Evolutionary conservation across 2,797 vertebrate genomes (phyloP).

Genomic region (Protosalanx chinensis): DNA sequence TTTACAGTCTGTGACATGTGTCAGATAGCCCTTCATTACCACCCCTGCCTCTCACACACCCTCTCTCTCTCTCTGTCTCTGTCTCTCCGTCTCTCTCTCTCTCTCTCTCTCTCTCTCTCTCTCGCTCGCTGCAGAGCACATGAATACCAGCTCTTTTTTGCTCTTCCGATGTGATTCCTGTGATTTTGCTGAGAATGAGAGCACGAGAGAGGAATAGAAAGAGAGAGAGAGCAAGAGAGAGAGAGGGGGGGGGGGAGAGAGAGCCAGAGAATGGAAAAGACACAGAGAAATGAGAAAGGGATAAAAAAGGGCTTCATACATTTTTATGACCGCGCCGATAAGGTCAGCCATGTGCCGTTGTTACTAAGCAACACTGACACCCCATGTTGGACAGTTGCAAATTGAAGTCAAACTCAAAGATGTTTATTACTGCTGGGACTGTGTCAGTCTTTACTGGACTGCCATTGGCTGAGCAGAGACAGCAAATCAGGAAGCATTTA

Average conservation of each 20-base stretch:
- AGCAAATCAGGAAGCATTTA: conserved; percentile 4
- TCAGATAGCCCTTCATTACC: conserved; percentile 62
- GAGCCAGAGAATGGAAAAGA: neutral
- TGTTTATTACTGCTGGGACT: conserved; percentile 54
- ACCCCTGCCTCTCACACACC: conserved; percentile 34
- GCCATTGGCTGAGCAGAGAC: conserved; percentile 12
- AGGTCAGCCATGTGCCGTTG: conserved; percentile 76
- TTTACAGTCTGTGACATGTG: conserved; percentile 55
- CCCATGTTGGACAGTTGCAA: conserved; percentile 67
- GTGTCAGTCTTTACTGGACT: conserved; percentile 19
- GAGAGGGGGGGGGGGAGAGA: conserved; percentile 6
- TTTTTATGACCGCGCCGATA: conserved; percentile 76
- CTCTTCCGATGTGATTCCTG: neutral
- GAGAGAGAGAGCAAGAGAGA: conserved; percentile 2
- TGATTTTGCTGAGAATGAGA: conserved; percentile 21
- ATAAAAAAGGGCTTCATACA: conserved; percentile 76
- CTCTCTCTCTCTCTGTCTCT: neutral
- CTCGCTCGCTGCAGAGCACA: neutral
- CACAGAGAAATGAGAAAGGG: conserved; percentile 51
- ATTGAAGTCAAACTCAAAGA: conserved; percentile 65
- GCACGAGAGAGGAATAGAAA: conserved; percentile 11
- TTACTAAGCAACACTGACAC: conserved; percentile 78
- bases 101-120: neutral
- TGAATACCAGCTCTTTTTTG: neutral
- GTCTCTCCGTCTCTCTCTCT: neutral